Base-by-base conservation (phyloP, 2,113 vertebrate species). In the Paraplagusia blochii region DNA sequence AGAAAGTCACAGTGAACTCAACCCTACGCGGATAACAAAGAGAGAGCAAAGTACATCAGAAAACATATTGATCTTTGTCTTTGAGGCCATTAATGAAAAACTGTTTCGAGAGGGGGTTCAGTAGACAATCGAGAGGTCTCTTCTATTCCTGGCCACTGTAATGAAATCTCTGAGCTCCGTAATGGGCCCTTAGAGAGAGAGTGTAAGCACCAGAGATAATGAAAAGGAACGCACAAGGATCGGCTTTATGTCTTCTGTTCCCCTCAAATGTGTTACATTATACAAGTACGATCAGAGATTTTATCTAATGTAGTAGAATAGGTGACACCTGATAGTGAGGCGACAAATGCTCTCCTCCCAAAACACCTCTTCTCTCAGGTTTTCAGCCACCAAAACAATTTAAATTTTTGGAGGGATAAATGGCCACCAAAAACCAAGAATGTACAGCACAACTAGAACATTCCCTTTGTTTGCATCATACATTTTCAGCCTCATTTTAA, bases 31-130 rank as follows among this genome's bases (percentile, higher is more conserved):
- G 53, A 56, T 46, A 35, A 34, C 8, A 44, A 19, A 49, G 49
- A 45, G 29, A 22, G 50, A 53, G 49, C 16, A 36, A 58, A 49
- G 47, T 52, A 51, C 49, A 17, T 55, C 54, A 50, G 52, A 38
- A 72, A 42, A 16, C 66, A 74, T 58, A 80, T 72, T 78, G 74
- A 80, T 76, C 68, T 74, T 61, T 39, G 8, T 61, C 50, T 56
- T 66, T 29, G 45, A 62, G 54, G 60, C 60, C 58, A 69, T 63
- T 80, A 74, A 76, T 72, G 74, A 57, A 75, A 79, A 71, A 74
- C 50, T 13, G 57, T 72, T 79, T 68, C 43, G 63, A 60, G 49
- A 44, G 40, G 55, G 4, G 44, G 42, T 39, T 57, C 56, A 70
- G 58, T 11, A 53, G 72, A 74, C 66, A 75, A 77, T 80, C 70